These are phyloP conservation scores for Pogonophryne albipinna DNA, from an alignment of 2,797 vertebrate genomes.

Conservation along the genomic window DNA sequence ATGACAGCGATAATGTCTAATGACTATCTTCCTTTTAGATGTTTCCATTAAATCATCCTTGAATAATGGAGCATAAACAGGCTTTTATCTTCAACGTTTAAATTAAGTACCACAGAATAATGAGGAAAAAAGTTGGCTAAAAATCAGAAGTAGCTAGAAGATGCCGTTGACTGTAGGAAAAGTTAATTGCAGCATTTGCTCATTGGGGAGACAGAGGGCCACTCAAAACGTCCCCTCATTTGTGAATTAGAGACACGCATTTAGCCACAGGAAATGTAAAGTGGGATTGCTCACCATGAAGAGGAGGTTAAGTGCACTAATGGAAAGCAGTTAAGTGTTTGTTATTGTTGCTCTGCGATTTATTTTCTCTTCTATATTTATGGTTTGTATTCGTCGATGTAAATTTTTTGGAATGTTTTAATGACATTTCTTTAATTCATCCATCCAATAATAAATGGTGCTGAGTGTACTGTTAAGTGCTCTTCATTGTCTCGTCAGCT, in stretches of 20 bases:
- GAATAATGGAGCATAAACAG: slow-evolving; percentile 87
- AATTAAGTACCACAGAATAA: slow-evolving; percentile 87
- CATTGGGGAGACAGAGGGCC: slow-evolving; percentile 92
- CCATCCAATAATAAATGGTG: slow-evolving; percentile 88
- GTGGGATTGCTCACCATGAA: slow-evolving; percentile 75
- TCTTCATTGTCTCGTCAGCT: slow-evolving; percentile 36
- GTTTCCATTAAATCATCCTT: slow-evolving; percentile 88
- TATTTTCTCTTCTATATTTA: slow-evolving; percentile 84
- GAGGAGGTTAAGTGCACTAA: slow-evolving; percentile 86
- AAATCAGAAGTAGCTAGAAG: slow-evolving; percentile 86
- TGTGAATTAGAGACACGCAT: slow-evolving; percentile 94
- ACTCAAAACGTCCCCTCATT: slow-evolving; percentile 93
- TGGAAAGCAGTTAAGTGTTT: slow-evolving; percentile 84
- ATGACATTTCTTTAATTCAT: slow-evolving; percentile 55
- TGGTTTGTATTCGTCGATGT: slow-evolving; percentile 86
- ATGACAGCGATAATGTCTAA: slow-evolving; percentile 73
- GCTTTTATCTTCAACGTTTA: slow-evolving; percentile 88
- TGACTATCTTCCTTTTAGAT: slow-evolving; percentile 79
- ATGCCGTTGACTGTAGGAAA: slow-evolving; percentile 85
- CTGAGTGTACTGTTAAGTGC: slow-evolving; percentile 82
- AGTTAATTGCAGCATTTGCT: slow-evolving; percentile 97
- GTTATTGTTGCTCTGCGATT: slow-evolving; percentile 75
- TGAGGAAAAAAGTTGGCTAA: slow-evolving; percentile 85
- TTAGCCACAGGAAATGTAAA: slow-evolving; percentile 86
- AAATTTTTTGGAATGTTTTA: slow-evolving; percentile 69